These are phyloP conservation scores for Idaea straminata DNA, from an alignment of 2,888 invertebrate species.

Conservation along the genomic window DNA sequence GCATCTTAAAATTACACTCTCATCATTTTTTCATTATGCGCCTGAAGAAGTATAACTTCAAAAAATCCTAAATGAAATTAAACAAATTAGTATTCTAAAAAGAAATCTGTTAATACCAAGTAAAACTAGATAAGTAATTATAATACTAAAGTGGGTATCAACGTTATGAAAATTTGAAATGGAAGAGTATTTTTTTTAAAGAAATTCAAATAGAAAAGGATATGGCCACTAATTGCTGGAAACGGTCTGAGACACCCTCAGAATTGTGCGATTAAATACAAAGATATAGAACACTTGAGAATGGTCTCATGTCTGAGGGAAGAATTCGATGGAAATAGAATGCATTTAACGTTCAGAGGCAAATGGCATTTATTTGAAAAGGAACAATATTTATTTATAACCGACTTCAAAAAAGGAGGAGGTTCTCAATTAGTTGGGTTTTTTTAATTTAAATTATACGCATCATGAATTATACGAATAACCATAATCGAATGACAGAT, in stretches of 20 bases:
- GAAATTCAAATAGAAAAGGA: conserved; percentile 18
- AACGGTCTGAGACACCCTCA: conserved; percentile 17
- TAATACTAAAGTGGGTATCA: conserved; percentile 6
- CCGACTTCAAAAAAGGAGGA: too few species aligned
- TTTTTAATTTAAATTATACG: too few species aligned
- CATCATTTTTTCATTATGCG: too few species aligned
- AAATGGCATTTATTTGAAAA: too few species aligned
- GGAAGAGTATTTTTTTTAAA: not conserved
- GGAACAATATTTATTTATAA: too few species aligned
- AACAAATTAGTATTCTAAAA: not conserved
- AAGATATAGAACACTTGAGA: not conserved
- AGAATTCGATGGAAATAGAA: not conserved
- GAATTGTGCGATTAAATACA: conserved; percentile 13
- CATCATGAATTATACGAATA: too few species aligned
- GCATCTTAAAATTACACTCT: too few species aligned
- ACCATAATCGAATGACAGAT: too few species aligned
- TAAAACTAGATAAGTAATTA: not conserved
- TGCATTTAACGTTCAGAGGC: too few species aligned
- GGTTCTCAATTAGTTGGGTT: too few species aligned
- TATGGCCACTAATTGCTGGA: conserved; percentile 20
- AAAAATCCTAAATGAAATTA: too few species aligned
- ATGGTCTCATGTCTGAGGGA: not conserved
- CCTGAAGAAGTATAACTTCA: too few species aligned
- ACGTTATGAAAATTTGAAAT: conserved; percentile 12
- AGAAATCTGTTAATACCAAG: not conserved